A percentile compares a stretch with the other conserved stretches of the same genome.
phyloP scores from a whole-genome alignment of 1,140 invertebrate genomes.

The Hyposmocoma kahamanoa region DNA sequence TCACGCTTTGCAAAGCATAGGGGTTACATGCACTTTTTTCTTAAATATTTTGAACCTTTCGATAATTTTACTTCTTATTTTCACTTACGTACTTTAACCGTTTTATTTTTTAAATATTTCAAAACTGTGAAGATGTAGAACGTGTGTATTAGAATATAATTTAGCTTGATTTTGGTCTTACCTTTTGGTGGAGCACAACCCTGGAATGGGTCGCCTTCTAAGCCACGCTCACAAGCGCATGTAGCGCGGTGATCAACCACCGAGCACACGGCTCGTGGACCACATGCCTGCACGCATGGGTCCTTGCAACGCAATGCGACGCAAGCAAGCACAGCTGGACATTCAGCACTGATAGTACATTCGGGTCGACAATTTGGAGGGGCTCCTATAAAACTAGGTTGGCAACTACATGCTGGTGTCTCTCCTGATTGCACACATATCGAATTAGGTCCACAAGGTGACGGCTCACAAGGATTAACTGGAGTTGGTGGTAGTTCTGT shows the following conservation, averaged over 20 bases:
- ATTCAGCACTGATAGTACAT: slow-evolving; percentile 84
- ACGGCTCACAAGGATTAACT: slow-evolving; percentile 80
- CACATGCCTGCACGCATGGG: slow-evolving; percentile 83
- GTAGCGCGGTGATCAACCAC: slow-evolving; percentile 81
- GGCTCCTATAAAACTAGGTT: slow-evolving; percentile 82
- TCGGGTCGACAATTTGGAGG: slow-evolving; percentile 88
- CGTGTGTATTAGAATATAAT: not conserved
- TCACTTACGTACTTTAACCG: not conserved
- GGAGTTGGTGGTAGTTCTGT: slow-evolving; percentile 9
- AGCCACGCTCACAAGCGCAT: slow-evolving; percentile 80
- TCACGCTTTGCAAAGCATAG: slow-evolving; percentile 65
- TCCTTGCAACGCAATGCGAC: slow-evolving; percentile 81
- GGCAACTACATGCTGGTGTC: slow-evolving; percentile 85
- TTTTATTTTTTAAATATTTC: not conserved
- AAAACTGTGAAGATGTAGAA: not conserved
- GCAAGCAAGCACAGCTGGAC: slow-evolving; percentile 81
- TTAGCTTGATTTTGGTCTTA: slow-evolving; percentile 24
- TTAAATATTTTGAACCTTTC: not conserved
- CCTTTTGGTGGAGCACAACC: slow-evolving; percentile 74
- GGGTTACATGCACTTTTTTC: slow-evolving; percentile 41
- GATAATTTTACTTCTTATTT: not conserved
- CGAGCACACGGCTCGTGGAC: slow-evolving; percentile 76
- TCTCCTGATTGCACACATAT: slow-evolving; percentile 80
- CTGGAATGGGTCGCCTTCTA: slow-evolving; percentile 84
- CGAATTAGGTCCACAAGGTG: slow-evolving; percentile 88